Percentiles rank a stretch among this genome's conserved stretches.
phyloP scores from a whole-genome alignment of 2,888 invertebrate genomes.

The Cephus spinipes region DNA sequence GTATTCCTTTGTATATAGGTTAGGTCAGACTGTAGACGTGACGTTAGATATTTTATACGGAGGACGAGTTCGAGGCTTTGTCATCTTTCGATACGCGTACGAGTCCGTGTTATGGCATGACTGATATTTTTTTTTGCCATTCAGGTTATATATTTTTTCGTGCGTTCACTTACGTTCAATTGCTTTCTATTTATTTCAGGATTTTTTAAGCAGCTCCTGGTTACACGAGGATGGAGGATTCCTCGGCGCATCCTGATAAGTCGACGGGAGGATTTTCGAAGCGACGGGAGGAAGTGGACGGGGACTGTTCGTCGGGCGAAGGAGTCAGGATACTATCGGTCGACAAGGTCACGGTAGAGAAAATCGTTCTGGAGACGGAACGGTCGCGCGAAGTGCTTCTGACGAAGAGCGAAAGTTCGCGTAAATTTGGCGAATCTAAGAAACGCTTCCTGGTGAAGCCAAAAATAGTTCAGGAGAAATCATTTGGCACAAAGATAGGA shows the following conservation, averaged over 20 bases:
- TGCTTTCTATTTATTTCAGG: slow-evolving; percentile 22
- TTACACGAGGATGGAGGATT: slow-evolving; percentile 33
- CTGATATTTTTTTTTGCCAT: background rate
- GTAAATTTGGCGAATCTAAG: slow-evolving; percentile 32
- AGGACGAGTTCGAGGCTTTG: background rate
- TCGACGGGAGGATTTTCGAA: background rate
- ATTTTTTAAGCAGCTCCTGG: slow-evolving; percentile 14
- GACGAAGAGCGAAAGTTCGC: slow-evolving; percentile 44
- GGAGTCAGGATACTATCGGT: slow-evolving; percentile 42
- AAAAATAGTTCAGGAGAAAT: slow-evolving; percentile 7
- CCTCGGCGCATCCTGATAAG: background rate
- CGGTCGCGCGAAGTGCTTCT: slow-evolving; percentile 42
- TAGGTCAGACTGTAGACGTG: background rate
- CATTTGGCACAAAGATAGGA: background rate
- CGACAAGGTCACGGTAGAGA: slow-evolving; percentile 49
- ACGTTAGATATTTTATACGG: background rate
- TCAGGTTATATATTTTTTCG: background rate
- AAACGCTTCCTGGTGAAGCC: slow-evolving; percentile 27
- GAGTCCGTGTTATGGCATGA: background rate
- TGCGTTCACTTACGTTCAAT: background rate
- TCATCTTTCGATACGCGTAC: background rate
- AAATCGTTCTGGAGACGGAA: slow-evolving; percentile 43
- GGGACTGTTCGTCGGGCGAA: background rate
- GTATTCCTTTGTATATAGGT: background rate
- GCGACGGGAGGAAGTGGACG: background rate